These are phyloP conservation scores for Aphaenogaster ashmeadi DNA, from an alignment of 1,140 invertebrate species.

Conservation along the genomic window DNA sequence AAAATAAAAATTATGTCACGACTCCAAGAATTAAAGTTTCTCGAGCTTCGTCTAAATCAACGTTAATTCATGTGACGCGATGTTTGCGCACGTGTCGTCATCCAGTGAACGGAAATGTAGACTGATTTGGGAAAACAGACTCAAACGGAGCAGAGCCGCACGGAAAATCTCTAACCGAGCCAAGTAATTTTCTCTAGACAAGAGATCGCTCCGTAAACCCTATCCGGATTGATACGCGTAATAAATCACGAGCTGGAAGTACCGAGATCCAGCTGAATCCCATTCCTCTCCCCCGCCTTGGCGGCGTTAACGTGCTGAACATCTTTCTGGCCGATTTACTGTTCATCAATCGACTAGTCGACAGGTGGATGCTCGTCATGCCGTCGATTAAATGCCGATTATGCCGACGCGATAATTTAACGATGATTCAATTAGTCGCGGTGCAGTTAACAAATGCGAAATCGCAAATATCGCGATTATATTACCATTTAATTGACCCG, in stretches of 20 bases:
- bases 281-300: neutral
- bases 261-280: neutral
- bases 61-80: no score
- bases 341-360: conserved; percentile 42
- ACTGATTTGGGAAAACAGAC: neutral
- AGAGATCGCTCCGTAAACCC: conserved; percentile 51
- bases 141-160: neutral
- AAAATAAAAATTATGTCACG: neutral
- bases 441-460: conserved; percentile 17
- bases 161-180: conserved; percentile 42
- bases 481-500: conserved; percentile 17
- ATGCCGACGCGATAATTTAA: conserved; percentile 34
- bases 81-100: neutral
- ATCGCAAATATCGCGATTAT: neutral
- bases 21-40: neutral
- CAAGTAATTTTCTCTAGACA: conserved; percentile 54
- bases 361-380: conserved; percentile 14
- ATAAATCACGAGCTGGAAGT: conserved; percentile 44
- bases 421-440: conserved; percentile 30
- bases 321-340: conserved; percentile 36
- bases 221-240: conserved; percentile 45
- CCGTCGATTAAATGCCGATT: conserved; percentile 41
- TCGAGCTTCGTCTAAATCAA: neutral
- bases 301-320: conserved; percentile 25
- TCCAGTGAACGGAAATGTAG: conserved; percentile 1